Conservation (phyloP, 2,888 invertebrate genomes). For the Drosophila macrospina region DNA sequence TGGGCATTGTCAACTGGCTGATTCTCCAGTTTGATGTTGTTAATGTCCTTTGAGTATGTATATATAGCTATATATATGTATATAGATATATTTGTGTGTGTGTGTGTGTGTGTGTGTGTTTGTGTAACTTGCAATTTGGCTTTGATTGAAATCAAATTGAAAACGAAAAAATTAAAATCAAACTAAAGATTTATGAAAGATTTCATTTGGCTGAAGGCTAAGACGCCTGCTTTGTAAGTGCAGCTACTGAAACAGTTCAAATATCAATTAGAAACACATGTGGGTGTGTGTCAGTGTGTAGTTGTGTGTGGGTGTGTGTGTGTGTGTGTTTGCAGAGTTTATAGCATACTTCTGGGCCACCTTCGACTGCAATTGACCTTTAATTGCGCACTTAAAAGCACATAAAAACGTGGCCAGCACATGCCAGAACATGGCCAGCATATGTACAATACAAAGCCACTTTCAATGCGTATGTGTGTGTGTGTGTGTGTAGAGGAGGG, state of each 20-base stretch:
- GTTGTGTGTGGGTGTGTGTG: conserved; percentile 10
- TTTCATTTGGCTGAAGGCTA: neutral
- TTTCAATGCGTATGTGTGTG: conserved; percentile 17
- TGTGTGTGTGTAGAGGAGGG: conserved; percentile 8
- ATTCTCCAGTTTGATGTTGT: conserved; percentile 24
- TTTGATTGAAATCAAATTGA: neutral
- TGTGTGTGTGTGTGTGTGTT: neutral
- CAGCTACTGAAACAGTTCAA: conserved; percentile 21
- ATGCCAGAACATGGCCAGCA: conserved; percentile 55
- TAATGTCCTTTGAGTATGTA: neutral
- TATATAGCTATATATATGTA: neutral
- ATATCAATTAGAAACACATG: conserved; percentile 53
- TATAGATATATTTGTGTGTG: neutral
- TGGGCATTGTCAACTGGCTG: conserved; percentile 84
- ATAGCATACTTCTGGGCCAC: conserved; percentile 62
- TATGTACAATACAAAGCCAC: conserved; percentile 47
- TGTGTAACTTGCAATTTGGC: neutral
- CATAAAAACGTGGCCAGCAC: conserved; percentile 75
- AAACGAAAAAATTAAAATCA: neutral
- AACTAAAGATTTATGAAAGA: conserved; percentile 1
- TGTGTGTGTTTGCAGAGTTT: conserved; percentile 32
- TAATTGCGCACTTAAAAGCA: conserved; percentile 81
- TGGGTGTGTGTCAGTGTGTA: conserved; percentile 1
- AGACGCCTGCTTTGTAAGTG: conserved; percentile 30
- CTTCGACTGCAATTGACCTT: conserved; percentile 78